A percentile compares a stretch with the other conserved stretches of the same genome.
These are phyloP conservation scores for Ptychadena robeensis DNA, from an alignment of 2,797 vertebrate species.

Conservation along the genomic window DNA sequence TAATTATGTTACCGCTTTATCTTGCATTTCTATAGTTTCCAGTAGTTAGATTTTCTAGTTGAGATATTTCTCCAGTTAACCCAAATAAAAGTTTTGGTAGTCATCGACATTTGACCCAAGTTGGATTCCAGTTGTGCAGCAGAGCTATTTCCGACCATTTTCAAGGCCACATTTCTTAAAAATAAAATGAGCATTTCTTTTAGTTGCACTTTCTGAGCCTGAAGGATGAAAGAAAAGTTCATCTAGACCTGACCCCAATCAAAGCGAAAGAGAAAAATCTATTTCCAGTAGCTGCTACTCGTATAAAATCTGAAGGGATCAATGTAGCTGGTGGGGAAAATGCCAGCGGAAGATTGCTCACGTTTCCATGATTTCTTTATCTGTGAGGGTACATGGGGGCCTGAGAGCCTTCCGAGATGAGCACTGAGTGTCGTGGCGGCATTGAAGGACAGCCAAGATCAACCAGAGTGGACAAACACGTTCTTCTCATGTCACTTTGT, in stretches of 20 bases:
- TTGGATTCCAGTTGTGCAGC: constrained; percentile 30
- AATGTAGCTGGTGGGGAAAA: constrained; percentile 39
- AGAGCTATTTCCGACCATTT: constrained; percentile 36
- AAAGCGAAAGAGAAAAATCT: constrained; percentile 57
- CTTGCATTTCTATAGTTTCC: background rate
- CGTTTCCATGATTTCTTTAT: constrained; percentile 3
- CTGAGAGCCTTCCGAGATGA: constrained; percentile 3
- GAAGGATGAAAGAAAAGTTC: constrained; percentile 52
- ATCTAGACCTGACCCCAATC: constrained; percentile 55
- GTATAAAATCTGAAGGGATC: constrained; percentile 53
- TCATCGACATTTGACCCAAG: constrained; percentile 32
- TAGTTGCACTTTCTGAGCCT: constrained; percentile 32
- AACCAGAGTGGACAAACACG: background rate
- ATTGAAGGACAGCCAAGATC: constrained; percentile 1
- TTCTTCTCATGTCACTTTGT: background rate
- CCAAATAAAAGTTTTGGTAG: constrained; percentile 21
- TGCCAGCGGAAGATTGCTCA: constrained; percentile 25
- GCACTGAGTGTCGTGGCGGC: background rate
- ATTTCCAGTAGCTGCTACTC: constrained; percentile 48
- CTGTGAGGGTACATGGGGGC: constrained; percentile 10
- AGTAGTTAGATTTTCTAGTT: constrained; percentile 14
- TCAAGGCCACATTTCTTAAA: constrained; percentile 25
- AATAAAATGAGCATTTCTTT: constrained; percentile 40
- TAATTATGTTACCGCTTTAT: background rate
- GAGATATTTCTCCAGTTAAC: constrained; percentile 27